phyloP scores from a whole-genome alignment of 2,113 vertebrate genomes.

The Gymnogyps californianus region DNA sequence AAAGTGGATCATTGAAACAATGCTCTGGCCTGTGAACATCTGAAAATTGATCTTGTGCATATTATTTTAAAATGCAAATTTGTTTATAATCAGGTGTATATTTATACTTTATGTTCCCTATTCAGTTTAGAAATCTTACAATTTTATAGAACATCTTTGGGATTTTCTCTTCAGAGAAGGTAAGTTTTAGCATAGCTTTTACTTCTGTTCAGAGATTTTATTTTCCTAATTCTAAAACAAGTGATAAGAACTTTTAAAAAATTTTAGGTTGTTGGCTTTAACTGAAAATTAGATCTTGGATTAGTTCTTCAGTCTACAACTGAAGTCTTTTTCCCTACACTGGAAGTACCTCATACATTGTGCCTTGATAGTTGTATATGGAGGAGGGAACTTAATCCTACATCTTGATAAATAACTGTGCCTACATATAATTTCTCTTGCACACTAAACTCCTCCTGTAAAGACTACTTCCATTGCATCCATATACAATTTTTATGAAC shows the following conservation, averaged over 20 bases:
- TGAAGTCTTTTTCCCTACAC: background rate
- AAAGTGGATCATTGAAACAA: background rate
- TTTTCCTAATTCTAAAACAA: background rate
- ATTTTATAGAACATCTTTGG: background rate
- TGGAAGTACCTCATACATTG: background rate
- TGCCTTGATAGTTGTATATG: background rate
- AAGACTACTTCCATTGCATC: background rate
- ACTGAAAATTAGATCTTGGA: background rate
- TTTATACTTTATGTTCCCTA: background rate
- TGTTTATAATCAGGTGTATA: background rate
- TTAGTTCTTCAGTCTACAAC: background rate
- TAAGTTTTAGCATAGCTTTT: background rate
- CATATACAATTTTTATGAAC: background rate
- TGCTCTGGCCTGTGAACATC: background rate
- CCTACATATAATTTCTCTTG: background rate
- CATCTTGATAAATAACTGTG: background rate
- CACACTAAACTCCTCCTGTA: background rate
- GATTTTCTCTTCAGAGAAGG: background rate
- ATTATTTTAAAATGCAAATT: background rate
- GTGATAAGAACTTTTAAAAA: background rate
- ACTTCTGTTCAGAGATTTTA: background rate
- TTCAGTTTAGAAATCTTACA: background rate
- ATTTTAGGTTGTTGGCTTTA: background rate
- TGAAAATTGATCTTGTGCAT: background rate
- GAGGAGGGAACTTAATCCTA: background rate